Evolutionary conservation across 92 coral and sea anemone species (phyloP).

Genomic region (Phenganax subtilis): DNA sequence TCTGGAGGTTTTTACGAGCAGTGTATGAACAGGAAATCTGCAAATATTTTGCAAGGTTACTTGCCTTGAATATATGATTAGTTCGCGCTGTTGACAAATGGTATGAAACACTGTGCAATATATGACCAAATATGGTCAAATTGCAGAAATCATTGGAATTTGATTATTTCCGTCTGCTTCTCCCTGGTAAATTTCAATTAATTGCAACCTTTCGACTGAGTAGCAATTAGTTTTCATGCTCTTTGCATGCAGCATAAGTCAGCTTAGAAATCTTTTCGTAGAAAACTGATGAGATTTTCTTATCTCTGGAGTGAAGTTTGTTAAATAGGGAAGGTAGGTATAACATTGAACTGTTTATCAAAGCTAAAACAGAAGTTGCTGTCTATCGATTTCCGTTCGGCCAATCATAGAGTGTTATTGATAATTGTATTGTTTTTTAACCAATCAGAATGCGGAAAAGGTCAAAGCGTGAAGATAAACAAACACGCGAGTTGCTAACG

Average conservation of each 20-base stretch:
- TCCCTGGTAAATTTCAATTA: not conserved
- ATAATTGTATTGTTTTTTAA: slow-evolving; percentile 28
- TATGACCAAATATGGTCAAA: slow-evolving; percentile 33
- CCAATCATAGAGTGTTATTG: slow-evolving; percentile 21
- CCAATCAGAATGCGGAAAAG: slow-evolving; percentile 16
- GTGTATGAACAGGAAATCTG: slow-evolving; percentile 6
- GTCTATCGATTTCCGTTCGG: not conserved
- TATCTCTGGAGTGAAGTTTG: not conserved
- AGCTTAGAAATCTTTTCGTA: not conserved
- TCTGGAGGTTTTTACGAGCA: not conserved
- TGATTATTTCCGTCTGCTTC: not conserved
- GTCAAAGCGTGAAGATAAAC: slow-evolving; percentile 5
- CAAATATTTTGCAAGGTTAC: not conserved
- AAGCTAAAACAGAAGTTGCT: not conserved
- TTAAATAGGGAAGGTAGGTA: not conserved
- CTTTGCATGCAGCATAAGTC: not conserved
- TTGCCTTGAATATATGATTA: slow-evolving; percentile 6
- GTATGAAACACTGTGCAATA: slow-evolving; percentile 1
- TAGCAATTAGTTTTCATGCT: not conserved
- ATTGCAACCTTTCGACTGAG: not conserved
- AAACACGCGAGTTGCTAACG: slow-evolving; percentile 26
- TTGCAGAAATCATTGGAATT: slow-evolving; percentile 5
- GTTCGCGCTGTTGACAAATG: slow-evolving; percentile 20
- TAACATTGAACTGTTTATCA: not conserved
- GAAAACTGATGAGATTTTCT: not conserved